Percentiles rank a stretch among this genome's conserved stretches.
Conservation (phyloP, 2,113 vertebrate species). For the Hippolais icterina region DNA sequence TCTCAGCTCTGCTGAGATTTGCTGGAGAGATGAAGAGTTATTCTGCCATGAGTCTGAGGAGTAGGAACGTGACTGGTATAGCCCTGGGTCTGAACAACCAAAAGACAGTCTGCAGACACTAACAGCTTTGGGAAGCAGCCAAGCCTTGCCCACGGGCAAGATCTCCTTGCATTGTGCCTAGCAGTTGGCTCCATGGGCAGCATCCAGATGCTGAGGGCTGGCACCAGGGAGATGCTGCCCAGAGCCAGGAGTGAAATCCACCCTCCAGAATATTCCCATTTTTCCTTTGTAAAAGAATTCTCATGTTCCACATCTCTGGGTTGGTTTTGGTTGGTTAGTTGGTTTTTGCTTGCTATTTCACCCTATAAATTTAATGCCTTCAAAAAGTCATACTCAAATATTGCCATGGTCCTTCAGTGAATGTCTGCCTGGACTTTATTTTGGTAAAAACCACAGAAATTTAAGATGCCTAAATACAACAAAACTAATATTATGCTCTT, state of each 20-base stretch:
- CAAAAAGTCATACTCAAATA: background rate
- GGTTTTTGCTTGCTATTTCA: background rate
- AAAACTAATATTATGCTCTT: background rate
- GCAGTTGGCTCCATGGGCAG: background rate
- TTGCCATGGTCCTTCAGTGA: background rate
- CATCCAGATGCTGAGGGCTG: background rate
- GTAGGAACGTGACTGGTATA: fast-evolving
- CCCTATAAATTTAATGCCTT: background rate
- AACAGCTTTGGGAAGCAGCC: background rate
- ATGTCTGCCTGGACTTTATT: background rate
- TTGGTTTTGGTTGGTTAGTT: background rate
- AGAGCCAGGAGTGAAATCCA: background rate
- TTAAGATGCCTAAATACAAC: background rate
- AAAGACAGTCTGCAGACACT: background rate
- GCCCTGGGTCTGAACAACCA: background rate
- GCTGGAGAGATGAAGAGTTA: background rate
- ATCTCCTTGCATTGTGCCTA: background rate
- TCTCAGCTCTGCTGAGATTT: background rate
- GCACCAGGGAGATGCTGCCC: background rate
- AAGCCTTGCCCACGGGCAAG: background rate
- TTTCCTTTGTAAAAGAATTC: constrained; percentile 16
- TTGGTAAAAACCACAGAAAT: background rate
- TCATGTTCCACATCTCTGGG: background rate
- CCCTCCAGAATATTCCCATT: background rate
- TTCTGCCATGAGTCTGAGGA: background rate